Evolutionary conservation across 2,888 invertebrate species (phyloP).

Genomic region (Microctonus hyperodae): DNA sequence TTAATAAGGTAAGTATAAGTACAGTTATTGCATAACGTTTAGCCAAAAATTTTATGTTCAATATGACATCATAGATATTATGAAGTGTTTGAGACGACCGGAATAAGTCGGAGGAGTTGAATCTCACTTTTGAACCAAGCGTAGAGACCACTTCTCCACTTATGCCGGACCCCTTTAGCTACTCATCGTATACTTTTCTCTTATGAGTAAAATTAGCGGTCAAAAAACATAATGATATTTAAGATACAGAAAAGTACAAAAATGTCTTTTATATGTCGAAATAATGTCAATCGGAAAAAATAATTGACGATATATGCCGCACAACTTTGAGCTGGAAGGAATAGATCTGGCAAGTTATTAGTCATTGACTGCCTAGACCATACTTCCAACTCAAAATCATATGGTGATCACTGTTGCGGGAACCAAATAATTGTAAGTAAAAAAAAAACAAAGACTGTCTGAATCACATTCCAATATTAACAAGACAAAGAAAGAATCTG

Average conservation of each 20-base stretch:
- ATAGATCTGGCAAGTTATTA: constrained; percentile 73
- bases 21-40: constrained; percentile 2
- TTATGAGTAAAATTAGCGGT: background rate
- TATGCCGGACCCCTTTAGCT: constrained; percentile 60
- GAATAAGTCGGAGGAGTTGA: constrained; percentile 80
- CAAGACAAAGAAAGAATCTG: background rate
- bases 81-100: constrained; percentile 50
- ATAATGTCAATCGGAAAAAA: constrained; percentile 21
- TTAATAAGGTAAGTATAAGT: background rate
- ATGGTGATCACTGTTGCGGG: constrained; percentile 35
- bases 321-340: constrained; percentile 74
- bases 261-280: constrained; percentile 5
- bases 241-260: background rate
- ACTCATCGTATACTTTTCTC: background rate
- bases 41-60: constrained; percentile 17
- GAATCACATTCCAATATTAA: background rate
- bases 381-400: constrained; percentile 70
- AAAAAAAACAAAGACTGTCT: constrained; percentile 7
- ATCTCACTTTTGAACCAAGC: constrained; percentile 73
- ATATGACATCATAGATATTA: constrained; percentile 23
- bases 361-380: constrained; percentile 68
- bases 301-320: constrained; percentile 38
- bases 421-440: constrained; percentile 29
- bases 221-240: background rate
- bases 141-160: constrained; percentile 74